Conservation (phyloP, 2,113 vertebrate species). For the zebrafish (Danio rerio) region GRCz12tu NC_133200.1:6921001-6921500, state of each 20-base stretch:
- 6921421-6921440: not conserved
- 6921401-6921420: not conserved
- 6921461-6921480: not conserved
- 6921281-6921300: constrained; percentile 61
- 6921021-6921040: not conserved
- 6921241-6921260: constrained; percentile 57
- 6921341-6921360: not conserved
- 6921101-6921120: constrained; percentile 23
- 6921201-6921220: constrained; percentile 2
- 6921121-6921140: constrained; percentile 4
- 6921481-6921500: not conserved
- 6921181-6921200: not conserved
- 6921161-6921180: not conserved
- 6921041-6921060: not conserved
- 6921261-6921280: constrained; percentile 59
- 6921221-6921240: constrained; percentile 30
- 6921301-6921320: constrained; percentile 18
- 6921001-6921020: not conserved
- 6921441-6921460: not conserved
- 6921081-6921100: not conserved
- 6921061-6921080: not conserved
- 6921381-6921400: not conserved
- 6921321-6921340: not conserved
- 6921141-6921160: constrained; percentile 1
- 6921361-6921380: constrained; percentile 8